Evolutionary conservation across 2,797 vertebrate species (phyloP).

Genomic region (Podarcis siculus): DNA sequence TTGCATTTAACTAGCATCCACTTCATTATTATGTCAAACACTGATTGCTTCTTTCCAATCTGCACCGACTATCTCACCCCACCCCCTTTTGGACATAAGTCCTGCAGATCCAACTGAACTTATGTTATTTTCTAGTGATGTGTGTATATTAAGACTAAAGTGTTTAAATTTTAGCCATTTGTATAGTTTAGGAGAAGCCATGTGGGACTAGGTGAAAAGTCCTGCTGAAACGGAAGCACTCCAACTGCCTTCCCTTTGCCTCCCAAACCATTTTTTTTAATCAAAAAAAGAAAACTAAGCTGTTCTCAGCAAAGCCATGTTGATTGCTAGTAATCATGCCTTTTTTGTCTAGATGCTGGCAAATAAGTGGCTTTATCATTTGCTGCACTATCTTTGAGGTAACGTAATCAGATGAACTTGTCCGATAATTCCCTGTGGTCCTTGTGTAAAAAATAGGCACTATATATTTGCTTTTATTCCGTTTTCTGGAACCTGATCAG

Average conservation of each 20-base stretch:
- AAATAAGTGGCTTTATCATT: conserved; percentile 19
- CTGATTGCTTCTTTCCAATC: background rate
- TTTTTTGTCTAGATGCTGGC: conserved; percentile 1
- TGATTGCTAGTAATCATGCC: conserved; percentile 27
- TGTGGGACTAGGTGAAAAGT: background rate
- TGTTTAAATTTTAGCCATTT: background rate
- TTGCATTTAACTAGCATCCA: background rate
- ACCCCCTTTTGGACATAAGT: background rate
- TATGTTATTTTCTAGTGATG: background rate
- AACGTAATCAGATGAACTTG: conserved; percentile 13
- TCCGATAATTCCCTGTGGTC: background rate
- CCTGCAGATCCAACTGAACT: background rate
- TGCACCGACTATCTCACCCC: background rate
- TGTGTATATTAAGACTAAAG: background rate
- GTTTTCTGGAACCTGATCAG: background rate
- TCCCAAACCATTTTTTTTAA: background rate
- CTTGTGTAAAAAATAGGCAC: background rate
- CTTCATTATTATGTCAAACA: too few species aligned
- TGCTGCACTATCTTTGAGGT: background rate
- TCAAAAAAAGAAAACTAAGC: background rate
- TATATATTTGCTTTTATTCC: background rate
- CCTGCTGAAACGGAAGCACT: background rate
- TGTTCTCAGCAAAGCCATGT: background rate
- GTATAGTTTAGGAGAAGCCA: background rate
- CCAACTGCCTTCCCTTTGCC: background rate